Percentiles rank a stretch among this genome's conserved stretches.
These are phyloP conservation scores for Wasmannia auropunctata DNA, from an alignment of 1,140 invertebrate genomes.

Conservation along the genomic window DNA sequence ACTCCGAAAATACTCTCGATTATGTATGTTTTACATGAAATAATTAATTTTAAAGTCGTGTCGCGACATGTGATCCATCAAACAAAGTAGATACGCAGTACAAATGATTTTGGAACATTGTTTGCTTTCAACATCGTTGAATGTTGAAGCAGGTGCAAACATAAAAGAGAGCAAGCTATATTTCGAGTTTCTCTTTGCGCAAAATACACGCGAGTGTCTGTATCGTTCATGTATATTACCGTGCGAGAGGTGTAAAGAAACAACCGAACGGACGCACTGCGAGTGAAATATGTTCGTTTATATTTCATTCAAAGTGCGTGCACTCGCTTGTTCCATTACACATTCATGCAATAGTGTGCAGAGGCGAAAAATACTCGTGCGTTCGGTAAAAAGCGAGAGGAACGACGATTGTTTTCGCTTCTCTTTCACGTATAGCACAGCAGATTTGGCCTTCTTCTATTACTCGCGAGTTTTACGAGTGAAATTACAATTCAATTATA, in stretches of 20 bases:
- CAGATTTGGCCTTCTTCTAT: conserved; percentile 1
- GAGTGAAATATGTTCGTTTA: conserved; percentile 59
- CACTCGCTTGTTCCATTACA: conserved; percentile 56
- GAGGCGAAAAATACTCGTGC: conserved; percentile 28
- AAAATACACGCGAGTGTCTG: conserved; percentile 33
- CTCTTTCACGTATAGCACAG: conserved; percentile 2
- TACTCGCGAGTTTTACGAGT: background rate
- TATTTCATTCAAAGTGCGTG: conserved; percentile 56
- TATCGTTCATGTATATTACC: conserved; percentile 26
- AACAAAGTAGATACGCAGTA: background rate
- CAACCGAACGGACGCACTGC: conserved; percentile 49
- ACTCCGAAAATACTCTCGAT: background rate
- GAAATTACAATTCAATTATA: conserved; percentile 11
- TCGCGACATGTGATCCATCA: background rate
- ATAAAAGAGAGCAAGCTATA: conserved; percentile 24
- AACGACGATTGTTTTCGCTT: conserved; percentile 19
- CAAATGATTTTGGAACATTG: conserved; percentile 11
- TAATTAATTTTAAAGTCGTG: background rate
- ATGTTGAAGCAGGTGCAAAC: conserved; percentile 25
- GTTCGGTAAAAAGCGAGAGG: conserved; percentile 18
- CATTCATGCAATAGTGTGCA: conserved; percentile 45
- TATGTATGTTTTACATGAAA: background rate
- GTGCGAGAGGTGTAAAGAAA: conserved; percentile 44
- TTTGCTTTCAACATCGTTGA: conserved; percentile 29
- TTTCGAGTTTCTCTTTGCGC: conserved; percentile 35